Conservation (phyloP, 2,888 invertebrate genomes). For the Branchipolynoe longqiensis region DNA sequence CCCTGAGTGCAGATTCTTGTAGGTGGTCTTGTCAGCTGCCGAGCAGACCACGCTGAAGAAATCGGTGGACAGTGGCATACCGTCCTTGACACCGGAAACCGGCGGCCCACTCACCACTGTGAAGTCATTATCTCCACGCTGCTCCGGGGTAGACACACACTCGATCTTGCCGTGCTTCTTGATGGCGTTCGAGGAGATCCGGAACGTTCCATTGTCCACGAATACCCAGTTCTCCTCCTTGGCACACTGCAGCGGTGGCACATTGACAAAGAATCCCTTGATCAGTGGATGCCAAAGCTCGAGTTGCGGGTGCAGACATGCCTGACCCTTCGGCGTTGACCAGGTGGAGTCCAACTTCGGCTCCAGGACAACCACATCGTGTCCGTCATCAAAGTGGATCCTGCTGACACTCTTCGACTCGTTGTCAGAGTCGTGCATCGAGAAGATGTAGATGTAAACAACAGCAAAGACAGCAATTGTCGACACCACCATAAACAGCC, state of each 20-base stretch:
- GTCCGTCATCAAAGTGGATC: conserved; percentile 19
- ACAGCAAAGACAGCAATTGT: background rate
- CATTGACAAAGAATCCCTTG: conserved; percentile 86
- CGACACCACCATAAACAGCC: background rate
- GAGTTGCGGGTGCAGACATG: conserved; percentile 87
- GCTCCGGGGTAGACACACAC: conserved; percentile 84
- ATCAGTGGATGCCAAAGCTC: conserved; percentile 88
- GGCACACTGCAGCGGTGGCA: conserved; percentile 86
- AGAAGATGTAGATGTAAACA: conserved; percentile 11
- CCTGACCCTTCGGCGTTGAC: conserved; percentile 70
- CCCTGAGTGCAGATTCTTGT: conserved; percentile 87
- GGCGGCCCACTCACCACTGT: conserved; percentile 34
- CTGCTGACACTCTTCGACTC: background rate
- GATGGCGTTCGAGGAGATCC: conserved; percentile 84
- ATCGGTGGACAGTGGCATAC: conserved; percentile 60
- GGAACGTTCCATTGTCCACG: conserved; percentile 86
- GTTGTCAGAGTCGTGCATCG: background rate
- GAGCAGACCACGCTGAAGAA: conserved; percentile 67
- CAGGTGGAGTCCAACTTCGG: background rate
- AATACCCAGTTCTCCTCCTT: conserved; percentile 88
- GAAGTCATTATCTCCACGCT: conserved; percentile 57
- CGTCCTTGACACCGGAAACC: conserved; percentile 50
- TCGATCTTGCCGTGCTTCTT: conserved; percentile 81
- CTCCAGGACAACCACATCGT: background rate
- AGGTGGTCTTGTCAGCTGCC: conserved; percentile 81